Conservation (phyloP, 1,140 invertebrate species). For the Nilaparvata lugens region DNA sequence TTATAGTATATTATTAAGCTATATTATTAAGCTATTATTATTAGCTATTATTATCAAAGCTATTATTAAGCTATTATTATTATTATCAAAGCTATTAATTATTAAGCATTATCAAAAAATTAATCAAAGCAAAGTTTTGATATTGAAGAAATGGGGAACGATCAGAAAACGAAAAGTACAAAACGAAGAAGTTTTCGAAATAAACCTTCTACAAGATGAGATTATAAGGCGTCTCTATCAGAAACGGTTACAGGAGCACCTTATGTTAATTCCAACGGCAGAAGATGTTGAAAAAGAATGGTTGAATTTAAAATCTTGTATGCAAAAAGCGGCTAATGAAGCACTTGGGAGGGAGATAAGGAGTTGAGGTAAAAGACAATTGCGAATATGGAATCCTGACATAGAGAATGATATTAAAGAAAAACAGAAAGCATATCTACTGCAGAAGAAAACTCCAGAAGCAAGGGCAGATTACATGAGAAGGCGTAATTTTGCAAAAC, state of each 20-base stretch:
- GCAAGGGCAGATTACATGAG: neutral
- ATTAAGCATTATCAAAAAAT: too few species aligned
- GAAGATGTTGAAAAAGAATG: neutral
- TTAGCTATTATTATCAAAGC: too few species aligned
- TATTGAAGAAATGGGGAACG: too few species aligned
- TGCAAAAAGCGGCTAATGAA: neutral
- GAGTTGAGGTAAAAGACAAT: neutral
- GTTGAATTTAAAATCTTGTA: neutral
- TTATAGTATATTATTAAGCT: too few species aligned
- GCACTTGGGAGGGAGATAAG: neutral
- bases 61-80: too few species aligned
- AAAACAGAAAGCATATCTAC: neutral
- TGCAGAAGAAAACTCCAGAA: neutral
- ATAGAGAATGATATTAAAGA: neutral
- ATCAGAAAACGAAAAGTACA: neutral
- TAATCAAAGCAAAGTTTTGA: too few species aligned
- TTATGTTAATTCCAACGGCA: neutral
- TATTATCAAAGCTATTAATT: too few species aligned
- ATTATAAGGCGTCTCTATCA: neutral
- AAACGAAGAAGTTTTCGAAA: neutral
- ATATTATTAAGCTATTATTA: too few species aligned
- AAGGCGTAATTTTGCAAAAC: neutral
- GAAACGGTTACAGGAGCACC: neutral
- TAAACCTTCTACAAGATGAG: neutral
- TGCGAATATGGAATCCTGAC: neutral